Evolutionary conservation across 1,140 invertebrate genomes (phyloP).

Genomic region (Zaprionus taronus): DNA sequence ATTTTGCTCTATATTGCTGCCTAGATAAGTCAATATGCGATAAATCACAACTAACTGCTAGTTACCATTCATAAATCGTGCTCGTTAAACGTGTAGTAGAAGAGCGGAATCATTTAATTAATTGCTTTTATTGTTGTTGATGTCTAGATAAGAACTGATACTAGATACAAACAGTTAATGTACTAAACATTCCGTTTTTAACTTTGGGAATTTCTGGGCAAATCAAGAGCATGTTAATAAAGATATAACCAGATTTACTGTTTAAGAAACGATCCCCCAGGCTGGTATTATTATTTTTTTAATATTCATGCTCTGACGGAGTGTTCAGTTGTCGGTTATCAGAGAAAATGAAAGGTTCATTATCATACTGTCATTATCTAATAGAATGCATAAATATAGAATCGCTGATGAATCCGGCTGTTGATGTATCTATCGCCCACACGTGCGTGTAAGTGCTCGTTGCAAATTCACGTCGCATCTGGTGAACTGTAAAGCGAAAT

Average conservation of each 20-base stretch:
- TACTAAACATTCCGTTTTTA: not conserved
- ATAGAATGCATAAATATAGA: conserved; percentile 34
- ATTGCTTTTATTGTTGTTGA: not conserved
- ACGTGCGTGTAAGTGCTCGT: conserved; percentile 30
- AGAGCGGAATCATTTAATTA: not conserved
- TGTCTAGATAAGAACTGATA: conserved; percentile 7
- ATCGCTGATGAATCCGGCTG: conserved; percentile 1
- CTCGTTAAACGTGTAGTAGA: not conserved
- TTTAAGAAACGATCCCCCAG: not conserved
- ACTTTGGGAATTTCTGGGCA: not conserved
- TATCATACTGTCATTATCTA: conserved; percentile 34
- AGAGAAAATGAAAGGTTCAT: not conserved
- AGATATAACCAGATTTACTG: not conserved
- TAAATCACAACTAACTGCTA: conserved; percentile 10
- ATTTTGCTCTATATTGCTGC: not conserved
- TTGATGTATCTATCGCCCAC: conserved; percentile 9
- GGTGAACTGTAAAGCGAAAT: not conserved
- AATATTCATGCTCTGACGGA: not conserved
- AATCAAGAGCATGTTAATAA: not conserved
- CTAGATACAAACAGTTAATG: not conserved
- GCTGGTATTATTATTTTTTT: not conserved
- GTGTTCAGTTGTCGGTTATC: not conserved
- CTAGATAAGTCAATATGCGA: conserved; percentile 15
- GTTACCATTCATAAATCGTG: conserved; percentile 18
- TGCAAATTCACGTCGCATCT: conserved; percentile 1